Evolutionary conservation across 2,113 vertebrate species (phyloP), one percentile per base, ranked within the genome.

Genomic region (Neomonachus schauinslandi): DNA sequence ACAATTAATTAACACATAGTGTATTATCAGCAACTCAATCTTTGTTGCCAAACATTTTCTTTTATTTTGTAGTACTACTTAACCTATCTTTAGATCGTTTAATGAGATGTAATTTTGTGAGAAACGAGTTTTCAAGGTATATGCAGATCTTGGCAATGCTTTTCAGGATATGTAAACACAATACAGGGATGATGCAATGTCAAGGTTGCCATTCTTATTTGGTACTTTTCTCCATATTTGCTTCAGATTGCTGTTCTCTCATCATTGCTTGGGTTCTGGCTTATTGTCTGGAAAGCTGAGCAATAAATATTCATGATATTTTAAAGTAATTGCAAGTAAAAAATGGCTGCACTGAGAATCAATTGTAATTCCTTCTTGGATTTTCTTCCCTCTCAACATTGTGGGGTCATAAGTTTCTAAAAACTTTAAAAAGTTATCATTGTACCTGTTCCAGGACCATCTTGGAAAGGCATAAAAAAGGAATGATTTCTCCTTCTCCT

Each of bases 291-390:
- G 57, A 84, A 88, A 96, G 28, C 28, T 85, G 67, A 14, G 6
- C 86, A 74, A 96, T 96, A 92, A 65, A 95, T 95, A 89, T 95
- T 97, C 61, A 80, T 87, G 77, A 67, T 80, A 11, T 77, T 96
- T 94, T 96, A 84, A 97, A 42, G 71, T 82, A 93, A 97, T 97
- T 80, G 18, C 39, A 95, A 92, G 59, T 94, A 89, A 95, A 96
- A 95, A 79, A 55, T 46, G 55, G 26, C 28, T 81, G 79, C 36
- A n/a, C 33, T 83, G 83, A 97, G 84, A 96, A 83, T 96, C 39
- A 87, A 19, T 91, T 97, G 95, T 65, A 88, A 85, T 97, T 97
- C 57, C 46, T 92, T 94, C 57, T 86, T 95, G 26, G 7, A 26
- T 82, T 39, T n/a, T 57, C 53, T 49, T 7, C 2, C 26, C 36